phyloP scores from a whole-genome alignment of 2,797 vertebrate species.

The Thunnus albacares region DNA sequence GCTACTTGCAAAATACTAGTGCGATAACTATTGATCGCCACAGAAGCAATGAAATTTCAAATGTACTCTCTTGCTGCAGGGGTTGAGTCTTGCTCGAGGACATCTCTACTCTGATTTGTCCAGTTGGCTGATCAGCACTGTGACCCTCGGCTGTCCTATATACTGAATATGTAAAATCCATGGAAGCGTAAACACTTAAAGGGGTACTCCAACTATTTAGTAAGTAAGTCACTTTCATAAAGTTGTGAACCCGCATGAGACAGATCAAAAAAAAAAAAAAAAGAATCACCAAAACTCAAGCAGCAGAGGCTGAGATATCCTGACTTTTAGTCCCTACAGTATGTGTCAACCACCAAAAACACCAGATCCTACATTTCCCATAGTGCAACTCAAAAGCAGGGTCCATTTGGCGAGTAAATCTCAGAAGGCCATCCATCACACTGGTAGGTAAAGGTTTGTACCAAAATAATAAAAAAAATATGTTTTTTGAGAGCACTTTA shows the following conservation, averaged over 20 bases:
- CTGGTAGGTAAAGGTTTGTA: too few species aligned
- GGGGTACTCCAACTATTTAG: too few species aligned
- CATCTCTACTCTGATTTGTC: constrained; percentile 35
- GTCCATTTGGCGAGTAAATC: too few species aligned
- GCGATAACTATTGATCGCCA: constrained; percentile 58
- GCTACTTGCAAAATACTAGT: constrained; percentile 40
- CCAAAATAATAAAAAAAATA: too few species aligned
- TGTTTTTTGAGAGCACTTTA: too few species aligned
- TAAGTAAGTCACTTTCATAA: background rate
- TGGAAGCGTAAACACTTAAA: background rate
- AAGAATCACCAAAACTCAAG: too few species aligned
- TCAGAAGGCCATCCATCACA: too few species aligned
- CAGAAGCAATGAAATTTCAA: constrained; percentile 34
- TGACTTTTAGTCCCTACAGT: too few species aligned
- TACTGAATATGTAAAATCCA: constrained; percentile 23
- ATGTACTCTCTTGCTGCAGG: constrained; percentile 29
- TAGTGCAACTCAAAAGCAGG: background rate
- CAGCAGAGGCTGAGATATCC: too few species aligned
- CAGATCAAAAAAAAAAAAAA: constrained; percentile 18
- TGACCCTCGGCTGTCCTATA: constrained; percentile 12
- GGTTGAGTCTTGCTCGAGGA: constrained; percentile 30
- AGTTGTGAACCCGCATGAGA: background rate
- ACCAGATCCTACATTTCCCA: background rate
- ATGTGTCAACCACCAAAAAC: background rate
- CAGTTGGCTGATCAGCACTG: constrained; percentile 30